phyloP scores from a whole-genome alignment of 2,797 vertebrate species.

The Gymnoscopelus braueri region DNA sequence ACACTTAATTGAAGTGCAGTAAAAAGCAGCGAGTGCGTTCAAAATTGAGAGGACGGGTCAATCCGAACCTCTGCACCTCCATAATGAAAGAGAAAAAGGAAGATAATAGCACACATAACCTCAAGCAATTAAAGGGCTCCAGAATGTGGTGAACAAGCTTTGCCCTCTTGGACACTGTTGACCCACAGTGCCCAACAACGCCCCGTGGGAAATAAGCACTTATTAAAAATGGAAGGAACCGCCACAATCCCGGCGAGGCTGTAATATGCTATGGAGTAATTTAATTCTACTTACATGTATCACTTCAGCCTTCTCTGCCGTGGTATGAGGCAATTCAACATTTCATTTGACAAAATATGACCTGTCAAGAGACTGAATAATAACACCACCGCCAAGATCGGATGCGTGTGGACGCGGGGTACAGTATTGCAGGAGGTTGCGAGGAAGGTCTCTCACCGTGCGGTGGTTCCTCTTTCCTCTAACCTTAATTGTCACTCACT shows the following conservation, averaged over 20 bases:
- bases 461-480: too few relatives aligned
- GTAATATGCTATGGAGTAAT: conserved; percentile 83
- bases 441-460: conserved; percentile 5
- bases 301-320: conserved; percentile 72
- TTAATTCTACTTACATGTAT: conserved; percentile 85
- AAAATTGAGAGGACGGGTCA: conserved; percentile 83
- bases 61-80: conserved; percentile 79
- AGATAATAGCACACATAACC: conserved; percentile 84
- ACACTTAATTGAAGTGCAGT: conserved; percentile 76
- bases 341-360: conserved; percentile 84
- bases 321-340: conserved; percentile 79
- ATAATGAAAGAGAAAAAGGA: conserved; percentile 83
- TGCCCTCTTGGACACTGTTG: conserved; percentile 84
- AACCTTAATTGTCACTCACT: too few relatives aligned
- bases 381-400: conserved; percentile 66
- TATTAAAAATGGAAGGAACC: conserved; percentile 83
- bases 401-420: conserved; percentile 65
- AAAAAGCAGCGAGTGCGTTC: conserved; percentile 74
- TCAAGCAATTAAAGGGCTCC: conserved; percentile 82
- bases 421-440: conserved; percentile 40
- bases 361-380: conserved; percentile 82
- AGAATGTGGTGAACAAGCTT: conserved; percentile 84
- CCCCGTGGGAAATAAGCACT: conserved; percentile 82
- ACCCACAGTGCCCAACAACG: conserved; percentile 80
- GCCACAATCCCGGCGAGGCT: conserved; percentile 79